Conservation (phyloP, 35 echinoderm and acorn worm species). For the Stichopus chloronotus region DNA sequence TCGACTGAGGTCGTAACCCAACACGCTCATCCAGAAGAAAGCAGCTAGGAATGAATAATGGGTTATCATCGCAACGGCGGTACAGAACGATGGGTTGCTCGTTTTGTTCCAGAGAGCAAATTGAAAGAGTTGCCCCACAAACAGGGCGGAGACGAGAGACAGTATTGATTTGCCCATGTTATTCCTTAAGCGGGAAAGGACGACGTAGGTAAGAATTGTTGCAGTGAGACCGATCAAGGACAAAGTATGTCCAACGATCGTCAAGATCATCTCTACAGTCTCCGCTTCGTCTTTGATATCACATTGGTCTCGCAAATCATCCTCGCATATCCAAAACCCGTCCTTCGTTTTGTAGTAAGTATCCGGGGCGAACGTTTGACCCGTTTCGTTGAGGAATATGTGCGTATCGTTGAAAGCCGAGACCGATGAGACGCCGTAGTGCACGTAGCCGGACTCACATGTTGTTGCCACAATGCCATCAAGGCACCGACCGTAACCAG, state of each 20-base stretch:
- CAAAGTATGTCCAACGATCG: conserved; percentile 1
- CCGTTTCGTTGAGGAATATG: background rate
- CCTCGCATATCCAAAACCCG: background rate
- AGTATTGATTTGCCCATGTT: conserved; percentile 53
- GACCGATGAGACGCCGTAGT: background rate
- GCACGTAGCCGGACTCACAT: conserved; percentile 2
- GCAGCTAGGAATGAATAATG: conserved; percentile 45
- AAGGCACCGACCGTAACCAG: background rate
- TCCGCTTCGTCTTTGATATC: background rate
- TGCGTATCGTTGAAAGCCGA: background rate
- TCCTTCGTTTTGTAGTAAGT: background rate
- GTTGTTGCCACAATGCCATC: background rate
- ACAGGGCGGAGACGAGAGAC: conserved; percentile 8
- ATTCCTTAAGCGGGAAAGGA: conserved; percentile 33
- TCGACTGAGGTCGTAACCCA: conserved; percentile 40
- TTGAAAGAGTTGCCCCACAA: conserved; percentile 28
- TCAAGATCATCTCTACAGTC: conserved; percentile 9
- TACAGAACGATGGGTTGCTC: background rate
- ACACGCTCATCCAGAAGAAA: conserved; percentile 51
- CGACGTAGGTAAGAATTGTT: conserved; percentile 7
- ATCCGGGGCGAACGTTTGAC: background rate
- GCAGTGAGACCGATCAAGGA: conserved; percentile 1
- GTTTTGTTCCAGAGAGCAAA: conserved; percentile 36
- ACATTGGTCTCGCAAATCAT: background rate
- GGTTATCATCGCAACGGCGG: conserved; percentile 21